These are phyloP conservation scores for Chelonia mydas DNA, from an alignment of 2,797 vertebrate genomes.

Conservation along the genomic window DNA sequence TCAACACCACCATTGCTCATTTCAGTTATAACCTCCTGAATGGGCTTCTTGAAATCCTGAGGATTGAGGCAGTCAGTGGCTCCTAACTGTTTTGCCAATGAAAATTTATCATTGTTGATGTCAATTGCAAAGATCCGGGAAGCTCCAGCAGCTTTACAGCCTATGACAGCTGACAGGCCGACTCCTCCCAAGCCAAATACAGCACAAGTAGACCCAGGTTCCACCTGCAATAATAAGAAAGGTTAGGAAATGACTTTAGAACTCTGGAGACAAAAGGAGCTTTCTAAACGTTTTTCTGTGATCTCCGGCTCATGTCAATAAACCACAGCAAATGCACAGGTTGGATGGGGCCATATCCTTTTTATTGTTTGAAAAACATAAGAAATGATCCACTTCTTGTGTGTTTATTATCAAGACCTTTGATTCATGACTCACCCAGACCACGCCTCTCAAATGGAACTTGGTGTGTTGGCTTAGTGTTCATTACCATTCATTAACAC, in stretches of 20 bases:
- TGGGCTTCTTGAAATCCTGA: conserved; percentile 84
- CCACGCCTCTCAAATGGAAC: not conserved
- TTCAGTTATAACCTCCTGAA: conserved; percentile 88
- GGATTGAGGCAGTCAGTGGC: conserved; percentile 89
- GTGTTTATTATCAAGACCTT: not conserved
- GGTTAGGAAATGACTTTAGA: not conserved
- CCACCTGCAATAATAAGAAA: conserved; percentile 79
- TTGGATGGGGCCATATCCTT: not conserved
- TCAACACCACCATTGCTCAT: conserved; percentile 88
- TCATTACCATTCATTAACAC: not conserved
- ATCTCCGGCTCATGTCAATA: not conserved
- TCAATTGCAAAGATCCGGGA: conserved; percentile 90
- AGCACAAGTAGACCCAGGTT: conserved; percentile 88
- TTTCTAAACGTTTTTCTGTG: not conserved
- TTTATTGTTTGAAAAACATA: not conserved
- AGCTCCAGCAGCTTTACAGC: conserved; percentile 87
- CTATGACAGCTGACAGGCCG: conserved; percentile 86
- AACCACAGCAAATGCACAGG: not conserved
- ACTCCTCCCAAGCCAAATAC: conserved; percentile 89
- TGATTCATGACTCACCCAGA: not conserved
- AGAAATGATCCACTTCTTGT: not conserved
- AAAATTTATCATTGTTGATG: conserved; percentile 86
- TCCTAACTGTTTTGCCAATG: conserved; percentile 86
- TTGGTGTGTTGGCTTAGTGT: not conserved
- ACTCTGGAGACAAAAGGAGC: not conserved